Evolutionary conservation across 2,888 invertebrate genomes (phyloP), one percentile per base, ranked within the genome.

Genomic region (Bembecia ichneumoniformis): DNA sequence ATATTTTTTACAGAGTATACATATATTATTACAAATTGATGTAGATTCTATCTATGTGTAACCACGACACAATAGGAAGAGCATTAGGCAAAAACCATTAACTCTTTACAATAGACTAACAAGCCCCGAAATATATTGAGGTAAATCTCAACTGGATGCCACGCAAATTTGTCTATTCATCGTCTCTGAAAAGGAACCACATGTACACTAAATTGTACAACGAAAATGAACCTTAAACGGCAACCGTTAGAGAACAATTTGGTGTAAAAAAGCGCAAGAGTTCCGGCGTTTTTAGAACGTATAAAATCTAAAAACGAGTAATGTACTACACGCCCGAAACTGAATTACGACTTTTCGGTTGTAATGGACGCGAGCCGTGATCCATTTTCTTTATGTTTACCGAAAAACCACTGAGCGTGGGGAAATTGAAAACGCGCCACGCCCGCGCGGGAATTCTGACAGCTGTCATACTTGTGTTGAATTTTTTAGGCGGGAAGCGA

Each of bases 361-460:
- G 36, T 48, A 48, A 48, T 13, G 40, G 48, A 36, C 46, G 47
- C 43, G 40, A 48, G 40, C 43, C 13, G 17, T 17, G 17, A 47
- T 52, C 43, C 45, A 52, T 50, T 54, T 48, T 13, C 11, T 47
- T 47, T 50, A 13, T 52, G 52, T 51, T 55, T 51, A 52, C 52
- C 7, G 43, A 48, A 53, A 28, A 43, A 47, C 55, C 57, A 59
- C 49, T 58, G 65, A 60, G 57, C 52, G 53, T 55, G 54, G 52
- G 52, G 56, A 56, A 56, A 57, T 57, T 53, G 54, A 56, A 58
- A 63, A 63, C 55, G 55, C 59, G 44, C 44, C 44, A 44, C 44
- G 44, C 59, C 60, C 55, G 57, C 66, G 77, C 75, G 78, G 76
- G 76, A 77, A 76, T 64, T 58, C 58, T 74, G 73, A 72, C 79